phyloP scores from a whole-genome alignment of 2,113 vertebrate species.

The Tiliqua scincoides region DNA sequence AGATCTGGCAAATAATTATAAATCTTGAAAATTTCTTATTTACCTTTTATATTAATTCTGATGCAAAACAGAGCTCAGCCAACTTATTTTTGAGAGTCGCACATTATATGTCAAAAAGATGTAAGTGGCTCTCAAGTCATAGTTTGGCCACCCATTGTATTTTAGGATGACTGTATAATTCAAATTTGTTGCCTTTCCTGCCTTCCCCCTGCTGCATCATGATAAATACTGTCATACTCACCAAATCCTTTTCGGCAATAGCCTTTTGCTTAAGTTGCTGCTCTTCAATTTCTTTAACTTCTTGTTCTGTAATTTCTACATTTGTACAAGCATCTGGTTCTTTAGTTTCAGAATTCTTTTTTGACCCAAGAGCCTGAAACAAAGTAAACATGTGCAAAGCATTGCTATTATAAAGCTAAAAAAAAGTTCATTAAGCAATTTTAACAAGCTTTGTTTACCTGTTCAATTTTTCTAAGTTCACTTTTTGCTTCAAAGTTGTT shows the following conservation, averaged over 20 bases:
- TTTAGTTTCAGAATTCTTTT: constrained; percentile 51
- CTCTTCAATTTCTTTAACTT: constrained; percentile 71
- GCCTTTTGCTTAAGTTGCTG: constrained; percentile 88
- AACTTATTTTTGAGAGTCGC: too few relatives aligned
- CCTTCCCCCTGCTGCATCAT: not conserved
- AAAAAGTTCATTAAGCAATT: not conserved
- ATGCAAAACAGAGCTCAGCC: too few relatives aligned
- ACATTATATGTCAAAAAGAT: too few relatives aligned
- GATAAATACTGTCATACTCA: constrained; percentile 61
- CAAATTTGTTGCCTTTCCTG: not conserved
- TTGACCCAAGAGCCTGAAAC: constrained; percentile 69
- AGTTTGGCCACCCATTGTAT: too few relatives aligned
- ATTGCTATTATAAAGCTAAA: not conserved
- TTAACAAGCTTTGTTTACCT: constrained; percentile 71
- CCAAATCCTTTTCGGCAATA: constrained; percentile 89
- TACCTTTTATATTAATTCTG: too few relatives aligned
- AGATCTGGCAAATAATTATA: too few relatives aligned
- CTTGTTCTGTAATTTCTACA: constrained; percentile 50
- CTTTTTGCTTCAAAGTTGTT: constrained; percentile 87
- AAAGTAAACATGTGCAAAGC: not conserved
- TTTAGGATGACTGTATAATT: not conserved
- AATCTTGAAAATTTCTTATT: too few relatives aligned
- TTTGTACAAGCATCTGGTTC: constrained; percentile 22
- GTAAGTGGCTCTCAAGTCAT: too few relatives aligned
- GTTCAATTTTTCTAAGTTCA: constrained; percentile 87